These are phyloP conservation scores for silkworm (Bombyx mori) DNA, from an alignment of 1,140 invertebrate species.

Conservation along the genomic window ASM3026992v2 NC_085129.1:5101001-5101500, in stretches of 20 bases:
- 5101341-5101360: constrained; percentile 23
- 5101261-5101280: constrained; percentile 25
- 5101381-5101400: constrained; percentile 23
- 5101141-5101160: constrained; percentile 1
- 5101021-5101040: too few relatives aligned
- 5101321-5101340: constrained; percentile 30
- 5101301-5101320: constrained; percentile 21
- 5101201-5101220: constrained; percentile 28
- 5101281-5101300: constrained; percentile 21
- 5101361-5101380: constrained; percentile 22
- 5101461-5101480: too few relatives aligned
- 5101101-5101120: too few relatives aligned
- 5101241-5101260: constrained; percentile 33
- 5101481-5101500: too few relatives aligned
- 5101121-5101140: too few relatives aligned
- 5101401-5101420: not conserved
- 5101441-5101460: too few relatives aligned
- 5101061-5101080: too few relatives aligned
- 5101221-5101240: constrained; percentile 18
- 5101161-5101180: constrained; percentile 26
- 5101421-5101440: too few relatives aligned
- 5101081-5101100: too few relatives aligned
- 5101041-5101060: too few relatives aligned
- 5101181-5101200: constrained; percentile 29
- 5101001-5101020: too few relatives aligned